Evolutionary conservation across 2,797 vertebrate species (phyloP), one percentile per base, ranked within the genome.

Genomic region (Epinephelus coioides): DNA sequence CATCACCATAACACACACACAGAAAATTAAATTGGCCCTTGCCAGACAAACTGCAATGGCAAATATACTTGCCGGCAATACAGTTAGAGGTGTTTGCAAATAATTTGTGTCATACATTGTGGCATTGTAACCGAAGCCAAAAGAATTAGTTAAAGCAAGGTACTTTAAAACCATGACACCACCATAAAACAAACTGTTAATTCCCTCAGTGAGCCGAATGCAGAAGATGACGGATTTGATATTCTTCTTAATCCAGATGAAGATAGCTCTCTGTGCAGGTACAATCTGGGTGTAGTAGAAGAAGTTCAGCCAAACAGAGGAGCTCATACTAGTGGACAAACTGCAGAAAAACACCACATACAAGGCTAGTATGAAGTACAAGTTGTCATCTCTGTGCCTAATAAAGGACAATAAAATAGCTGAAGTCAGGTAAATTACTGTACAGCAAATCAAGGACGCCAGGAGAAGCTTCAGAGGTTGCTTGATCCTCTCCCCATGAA

Each of bases 251-350:
- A 91, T 77, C 88, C 84, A 92, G 54, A 86, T 62, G 51, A 77
- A 86, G 46, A 84, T 18, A 0, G 55, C 38, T 38, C 2, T 19
- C 14, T 59, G 69, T 13, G 66, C 83, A 62, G 92, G 91, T 15
- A 94, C 88, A 30, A 94, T 87, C 62, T 91, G 86, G 6, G 56
- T 82, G 81, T 19, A 85, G 66, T 89, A 92, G 74, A 89, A 92
- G 21, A 94, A 84, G 73, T 82, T 91, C 40, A 92, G 75, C 85
- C 89, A 91, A 43, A 86, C 76, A 27, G 55, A 79, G 21, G 82
- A 70, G 7, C 55, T 73, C 27, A 88, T 14, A 11, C 70, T 81
- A 1, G 12, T n/a, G 25, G 3, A 69, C 40, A 89, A 19, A 62
- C 21, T 65, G 18, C 34, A 74, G 5, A 44, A 0, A 12, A 6